Conservation (phyloP, 2,113 vertebrate species). For the Pithys albifrons region DNA sequence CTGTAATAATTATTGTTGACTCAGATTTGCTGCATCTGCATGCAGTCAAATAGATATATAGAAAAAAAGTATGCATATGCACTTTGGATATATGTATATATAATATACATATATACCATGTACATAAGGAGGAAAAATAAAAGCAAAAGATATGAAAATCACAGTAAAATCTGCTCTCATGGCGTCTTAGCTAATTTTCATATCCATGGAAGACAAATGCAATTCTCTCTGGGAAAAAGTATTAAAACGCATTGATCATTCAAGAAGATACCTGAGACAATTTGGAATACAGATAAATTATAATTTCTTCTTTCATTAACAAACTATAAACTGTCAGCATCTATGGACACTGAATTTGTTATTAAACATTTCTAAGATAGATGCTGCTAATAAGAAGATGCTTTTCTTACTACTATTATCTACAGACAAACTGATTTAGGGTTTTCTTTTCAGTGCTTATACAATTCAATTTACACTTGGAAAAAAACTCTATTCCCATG, state of each 20-base stretch:
- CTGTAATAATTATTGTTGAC: background rate
- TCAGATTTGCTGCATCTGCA: accelerated
- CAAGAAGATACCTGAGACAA: conserved; percentile 17
- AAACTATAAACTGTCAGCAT: conserved; percentile 9
- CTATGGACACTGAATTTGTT: background rate
- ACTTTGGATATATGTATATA: background rate
- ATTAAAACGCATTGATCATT: conserved; percentile 27
- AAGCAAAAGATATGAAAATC: background rate
- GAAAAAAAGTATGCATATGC: background rate
- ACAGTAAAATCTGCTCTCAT: background rate
- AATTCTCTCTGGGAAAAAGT: background rate
- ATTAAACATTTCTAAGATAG: background rate
- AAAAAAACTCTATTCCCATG: background rate
- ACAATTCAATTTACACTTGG: background rate
- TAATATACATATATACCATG: accelerated
- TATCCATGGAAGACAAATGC: conserved; percentile 20
- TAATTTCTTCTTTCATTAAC: conserved; percentile 41
- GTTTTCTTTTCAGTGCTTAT: background rate
- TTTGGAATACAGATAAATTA: conserved; percentile 40
- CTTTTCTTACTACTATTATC: background rate
- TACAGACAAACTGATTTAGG: conserved; percentile 1
- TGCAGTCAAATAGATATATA: background rate
- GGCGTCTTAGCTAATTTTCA: conserved; percentile 28
- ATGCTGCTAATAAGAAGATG: background rate
- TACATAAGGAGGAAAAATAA: background rate